phyloP scores from a whole-genome alignment of 2,888 invertebrate species.

The Drosophila testacea region DNA sequence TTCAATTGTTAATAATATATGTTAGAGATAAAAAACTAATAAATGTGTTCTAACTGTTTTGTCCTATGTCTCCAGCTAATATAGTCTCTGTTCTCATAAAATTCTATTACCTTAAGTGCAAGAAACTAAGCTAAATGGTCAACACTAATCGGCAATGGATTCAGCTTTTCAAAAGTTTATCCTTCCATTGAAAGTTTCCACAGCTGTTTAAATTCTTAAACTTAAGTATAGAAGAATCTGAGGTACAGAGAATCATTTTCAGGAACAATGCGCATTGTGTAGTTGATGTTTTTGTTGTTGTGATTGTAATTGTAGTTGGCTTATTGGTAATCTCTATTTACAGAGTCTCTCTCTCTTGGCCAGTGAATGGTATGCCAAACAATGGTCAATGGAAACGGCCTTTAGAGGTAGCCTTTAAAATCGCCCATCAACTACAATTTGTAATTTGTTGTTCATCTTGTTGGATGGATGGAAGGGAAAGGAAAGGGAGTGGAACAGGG shows the following conservation, averaged over 20 bases:
- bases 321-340: slow-evolving; percentile 79
- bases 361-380: slow-evolving; percentile 57
- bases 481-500: neutral
- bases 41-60: too few species aligned
- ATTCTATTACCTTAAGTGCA: neutral
- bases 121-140: slow-evolving; percentile 4
- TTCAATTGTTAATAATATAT: too few species aligned
- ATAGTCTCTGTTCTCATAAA: too few species aligned
- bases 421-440: slow-evolving; percentile 73
- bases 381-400: slow-evolving; percentile 38
- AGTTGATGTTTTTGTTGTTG: slow-evolving; percentile 20
- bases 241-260: slow-evolving; percentile 26
- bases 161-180: slow-evolving; percentile 19
- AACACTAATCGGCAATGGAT: slow-evolving; percentile 9
- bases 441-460: slow-evolving; percentile 73
- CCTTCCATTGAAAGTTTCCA: neutral
- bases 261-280: slow-evolving; percentile 55
- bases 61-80: too few species aligned
- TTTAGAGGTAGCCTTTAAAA: slow-evolving; percentile 63
- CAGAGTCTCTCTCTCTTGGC: slow-evolving; percentile 42
- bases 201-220: slow-evolving; percentile 23
- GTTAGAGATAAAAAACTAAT: too few species aligned
- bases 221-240: slow-evolving; percentile 4
- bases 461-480: neutral
- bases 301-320: slow-evolving; percentile 67